These are phyloP conservation scores for Rotaria macrura DNA, from an alignment of 2,888 invertebrate species.

Conservation along the genomic window DNA sequence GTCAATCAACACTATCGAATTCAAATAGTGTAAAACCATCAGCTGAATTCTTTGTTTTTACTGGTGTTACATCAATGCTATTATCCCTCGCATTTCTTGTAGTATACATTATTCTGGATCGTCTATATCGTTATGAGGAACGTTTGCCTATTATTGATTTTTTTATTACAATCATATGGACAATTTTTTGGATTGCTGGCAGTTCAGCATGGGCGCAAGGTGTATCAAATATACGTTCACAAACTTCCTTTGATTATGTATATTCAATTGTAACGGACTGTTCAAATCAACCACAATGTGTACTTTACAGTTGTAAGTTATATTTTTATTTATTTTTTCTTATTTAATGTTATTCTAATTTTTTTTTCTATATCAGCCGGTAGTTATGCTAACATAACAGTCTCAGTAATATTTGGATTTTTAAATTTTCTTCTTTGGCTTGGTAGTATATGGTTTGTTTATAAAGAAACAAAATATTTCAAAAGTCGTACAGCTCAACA, in stretches of 20 bases:
- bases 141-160: slow-evolving; percentile 47
- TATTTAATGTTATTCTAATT: too few species aligned
- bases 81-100: slow-evolving; percentile 52
- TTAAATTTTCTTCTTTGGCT: slow-evolving; percentile 63
- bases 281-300: not conserved
- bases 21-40: slow-evolving; percentile 36
- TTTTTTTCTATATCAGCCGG: not conserved
- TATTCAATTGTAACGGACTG: accelerated
- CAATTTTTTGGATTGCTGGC: slow-evolving; percentile 21
- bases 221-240: not conserved
- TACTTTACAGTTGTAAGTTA: not conserved
- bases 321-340: not conserved
- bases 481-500: slow-evolving; percentile 28
- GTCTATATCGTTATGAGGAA: slow-evolving; percentile 45
- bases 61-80: slow-evolving; percentile 61
- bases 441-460: slow-evolving; percentile 65
- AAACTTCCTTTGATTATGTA: not conserved
- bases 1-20: not conserved
- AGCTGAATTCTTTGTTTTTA: slow-evolving; percentile 61
- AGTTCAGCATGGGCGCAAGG: slow-evolving; percentile 9
- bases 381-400: not conserved
- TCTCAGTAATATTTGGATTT: slow-evolving; percentile 57
- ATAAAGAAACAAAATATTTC: slow-evolving; percentile 60
- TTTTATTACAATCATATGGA: not conserved
- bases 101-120: slow-evolving; percentile 52